Evolutionary conservation across 2,113 vertebrate species (phyloP).

Genomic region (Aspidoscelis tigris): DNA sequence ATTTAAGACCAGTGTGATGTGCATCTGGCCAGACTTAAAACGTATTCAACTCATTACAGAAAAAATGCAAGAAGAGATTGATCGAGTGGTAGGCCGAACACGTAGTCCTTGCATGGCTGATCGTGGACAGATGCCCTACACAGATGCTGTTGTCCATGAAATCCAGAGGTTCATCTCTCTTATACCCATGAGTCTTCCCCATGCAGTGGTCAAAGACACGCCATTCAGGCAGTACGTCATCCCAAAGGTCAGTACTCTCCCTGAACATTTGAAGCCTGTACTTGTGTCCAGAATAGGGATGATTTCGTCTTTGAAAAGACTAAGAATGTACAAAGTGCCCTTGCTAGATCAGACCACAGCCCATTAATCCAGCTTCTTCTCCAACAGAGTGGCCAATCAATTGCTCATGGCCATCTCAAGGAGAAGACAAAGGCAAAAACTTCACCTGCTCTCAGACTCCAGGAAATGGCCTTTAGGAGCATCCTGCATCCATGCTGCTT

Average conservation of each 20-base stretch:
- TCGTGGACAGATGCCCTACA: constrained; percentile 10
- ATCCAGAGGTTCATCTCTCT: constrained; percentile 17
- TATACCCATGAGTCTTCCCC: not conserved
- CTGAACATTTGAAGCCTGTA: not conserved
- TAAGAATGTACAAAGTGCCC: not conserved
- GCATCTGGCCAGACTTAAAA: too few species aligned
- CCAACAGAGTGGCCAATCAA: too few species aligned
- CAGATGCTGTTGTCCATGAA: not conserved
- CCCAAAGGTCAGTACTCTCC: not conserved
- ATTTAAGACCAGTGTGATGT: too few species aligned
- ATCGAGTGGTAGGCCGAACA: not conserved
- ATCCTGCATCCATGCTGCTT: too few species aligned
- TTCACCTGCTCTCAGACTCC: too few species aligned
- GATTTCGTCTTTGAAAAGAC: not conserved
- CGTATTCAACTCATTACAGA: not conserved
- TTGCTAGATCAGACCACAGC: too few species aligned
- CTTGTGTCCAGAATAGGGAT: not conserved
- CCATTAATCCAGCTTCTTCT: too few species aligned
- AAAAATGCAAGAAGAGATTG: constrained; percentile 1
- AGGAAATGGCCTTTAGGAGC: too few species aligned
- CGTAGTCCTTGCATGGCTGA: not conserved
- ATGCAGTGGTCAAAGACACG: not conserved
- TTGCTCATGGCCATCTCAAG: too few species aligned
- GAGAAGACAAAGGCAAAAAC: too few species aligned
- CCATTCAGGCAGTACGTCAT: not conserved